Conservation (phyloP, 2,888 invertebrate species). For the Imbricaverruca yamaguchii region DNA sequence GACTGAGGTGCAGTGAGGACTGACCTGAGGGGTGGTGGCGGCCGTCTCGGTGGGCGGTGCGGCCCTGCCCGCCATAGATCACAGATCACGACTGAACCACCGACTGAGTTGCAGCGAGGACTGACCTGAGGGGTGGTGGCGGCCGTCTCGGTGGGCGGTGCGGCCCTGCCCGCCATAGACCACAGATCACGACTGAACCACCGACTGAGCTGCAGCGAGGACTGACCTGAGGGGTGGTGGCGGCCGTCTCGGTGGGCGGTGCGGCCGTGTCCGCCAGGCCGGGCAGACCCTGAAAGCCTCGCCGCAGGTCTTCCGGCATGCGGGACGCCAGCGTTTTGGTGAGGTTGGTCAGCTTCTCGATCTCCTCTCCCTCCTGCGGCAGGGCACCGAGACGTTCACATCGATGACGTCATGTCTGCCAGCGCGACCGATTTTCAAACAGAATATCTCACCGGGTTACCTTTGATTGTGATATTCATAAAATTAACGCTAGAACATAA, state of each 20-base stretch:
- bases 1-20: too few species aligned
- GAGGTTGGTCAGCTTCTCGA: constrained; percentile 38
- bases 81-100: too few species aligned
- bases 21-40: constrained; percentile 26
- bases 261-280: constrained; percentile 84
- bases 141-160: constrained; percentile 33
- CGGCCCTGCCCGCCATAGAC: constrained; percentile 78
- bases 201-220: too few species aligned
- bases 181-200: too few species aligned
- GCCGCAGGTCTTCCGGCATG: constrained; percentile 94
- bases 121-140: constrained; percentile 25
- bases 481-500: too few species aligned
- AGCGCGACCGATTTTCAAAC: too few species aligned
- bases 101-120: too few species aligned
- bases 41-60: constrained; percentile 35
- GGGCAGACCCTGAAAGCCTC: constrained; percentile 95
- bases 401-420: too few species aligned
- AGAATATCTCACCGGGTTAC: too few species aligned
- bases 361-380: constrained; percentile 18
- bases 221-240: constrained; percentile 25
- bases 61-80: constrained; percentile 81
- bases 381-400: too few species aligned
- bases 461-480: too few species aligned
- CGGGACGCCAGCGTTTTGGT: constrained; percentile 59
- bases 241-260: constrained; percentile 31